Base-by-base conservation (phyloP, 1,140 invertebrate species). In the Camponotus floridanus region DNA sequence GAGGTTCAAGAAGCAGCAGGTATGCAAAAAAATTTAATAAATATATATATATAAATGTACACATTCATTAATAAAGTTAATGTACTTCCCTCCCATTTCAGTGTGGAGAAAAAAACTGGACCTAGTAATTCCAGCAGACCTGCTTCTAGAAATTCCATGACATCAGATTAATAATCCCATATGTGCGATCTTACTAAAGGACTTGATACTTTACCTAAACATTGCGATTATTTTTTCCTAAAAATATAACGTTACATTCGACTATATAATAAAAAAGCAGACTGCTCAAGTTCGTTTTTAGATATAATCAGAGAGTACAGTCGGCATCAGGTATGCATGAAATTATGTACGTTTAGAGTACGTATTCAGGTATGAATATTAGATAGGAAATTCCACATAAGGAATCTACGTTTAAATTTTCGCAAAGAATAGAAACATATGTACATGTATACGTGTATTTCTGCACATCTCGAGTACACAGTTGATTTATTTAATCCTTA, bases 1-100 rank as follows among this genome's bases (percentile, higher is more conserved):
- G 97, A 88, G 95, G 96, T 89, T 97, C 96, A 8, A 96, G 97
- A 88, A 96, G 96, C 76, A 96, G 96, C 93, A 97, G 97, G 97
- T 97, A 95, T 79, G 67, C 65, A 15, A 21, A 76, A 84, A 83
- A 73, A 85, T 83, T 70, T 48, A 68, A 42, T 57, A 76, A 55
- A 65, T 39, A 21, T 51, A 0, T 7, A 71, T n/a, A 26, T 26
- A 70, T 33, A 48, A 36, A 39, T 57, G 2, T 62, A 62, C 2
- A 76, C 42, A 33, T 11, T 62, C 45, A n/a, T 21, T 76, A 68
- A 61, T 45, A 7, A 59, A 71, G 13, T 26, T n/a, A 51, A 31
- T 48, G 62, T 42, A 21, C 57, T 51, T 33, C 57, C 61, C 80
- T 26, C 26, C 26, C 26, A 26, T 91, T 91, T n/a, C 78, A 94